These are phyloP conservation scores for Plagiodera versicolora DNA, from an alignment of 2,888 invertebrate species.

Conservation along the genomic window DNA sequence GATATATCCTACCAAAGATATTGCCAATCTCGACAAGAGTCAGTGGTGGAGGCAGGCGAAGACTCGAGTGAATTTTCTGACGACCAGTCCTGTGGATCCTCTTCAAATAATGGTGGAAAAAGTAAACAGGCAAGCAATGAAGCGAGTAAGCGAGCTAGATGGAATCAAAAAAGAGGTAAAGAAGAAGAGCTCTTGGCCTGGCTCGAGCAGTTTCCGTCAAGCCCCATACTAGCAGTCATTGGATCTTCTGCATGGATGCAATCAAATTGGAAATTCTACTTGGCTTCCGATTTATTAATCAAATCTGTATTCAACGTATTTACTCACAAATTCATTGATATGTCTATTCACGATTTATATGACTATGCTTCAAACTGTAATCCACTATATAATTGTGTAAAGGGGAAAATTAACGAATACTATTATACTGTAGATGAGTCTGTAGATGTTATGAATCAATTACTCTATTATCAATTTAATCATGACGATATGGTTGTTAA, in stretches of 20 bases:
- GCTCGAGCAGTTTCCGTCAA: constrained; percentile 15
- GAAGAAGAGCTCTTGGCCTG: constrained; percentile 16
- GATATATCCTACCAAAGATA: constrained; percentile 13
- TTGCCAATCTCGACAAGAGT: constrained; percentile 9
- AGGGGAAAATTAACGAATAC: too few relatives aligned
- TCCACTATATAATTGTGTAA: too few relatives aligned
- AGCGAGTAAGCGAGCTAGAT: constrained; percentile 7
- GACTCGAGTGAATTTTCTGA: constrained; percentile 16
- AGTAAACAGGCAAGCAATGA: background rate
- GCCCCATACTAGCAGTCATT: constrained; percentile 14
- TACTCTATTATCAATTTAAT: too few relatives aligned
- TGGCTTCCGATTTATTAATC: too few relatives aligned
- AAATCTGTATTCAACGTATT: too few relatives aligned
- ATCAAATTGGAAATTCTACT: too few relatives aligned
- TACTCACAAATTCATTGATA: too few relatives aligned
- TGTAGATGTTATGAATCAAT: too few relatives aligned
- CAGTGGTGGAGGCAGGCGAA: constrained; percentile 19
- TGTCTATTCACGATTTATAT: too few relatives aligned
- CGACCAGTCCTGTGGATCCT: constrained; percentile 12
- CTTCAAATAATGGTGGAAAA: constrained; percentile 9
- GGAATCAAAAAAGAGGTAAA: constrained; percentile 16
- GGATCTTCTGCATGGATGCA: background rate
- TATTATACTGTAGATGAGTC: too few relatives aligned
- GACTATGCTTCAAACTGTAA: too few relatives aligned
- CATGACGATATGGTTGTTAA: background rate